Evolutionary conservation across 2,888 invertebrate species (phyloP).

Genomic region (Pharmacophagus antenor): DNA sequence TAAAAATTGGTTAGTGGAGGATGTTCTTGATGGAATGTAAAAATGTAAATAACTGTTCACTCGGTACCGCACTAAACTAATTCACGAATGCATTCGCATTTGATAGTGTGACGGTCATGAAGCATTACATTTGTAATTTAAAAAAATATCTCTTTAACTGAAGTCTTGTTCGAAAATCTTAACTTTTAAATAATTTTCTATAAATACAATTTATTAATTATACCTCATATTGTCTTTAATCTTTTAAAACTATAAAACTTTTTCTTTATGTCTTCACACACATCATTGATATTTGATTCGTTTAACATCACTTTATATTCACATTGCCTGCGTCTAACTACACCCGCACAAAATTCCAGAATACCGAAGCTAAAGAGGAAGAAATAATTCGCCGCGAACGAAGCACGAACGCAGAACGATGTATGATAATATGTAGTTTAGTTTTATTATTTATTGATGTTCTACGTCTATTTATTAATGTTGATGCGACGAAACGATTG

Average conservation of each 20-base stretch:
- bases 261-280: too few species aligned
- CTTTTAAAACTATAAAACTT: too few species aligned
- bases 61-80: conserved; percentile 51
- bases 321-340: conserved; percentile 51
- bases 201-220: too few species aligned
- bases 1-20: conserved; percentile 1
- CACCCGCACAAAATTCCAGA: conserved; percentile 74
- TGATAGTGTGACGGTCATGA: conserved; percentile 33
- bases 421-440: conserved; percentile 75
- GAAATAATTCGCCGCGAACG: conserved; percentile 62
- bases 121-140: neutral
- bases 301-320: conserved; percentile 22
- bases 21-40: conserved; percentile 21
- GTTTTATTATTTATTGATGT: conserved; percentile 63
- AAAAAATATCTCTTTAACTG: neutral
- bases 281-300: neutral
- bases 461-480: too few species aligned
- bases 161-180: too few species aligned
- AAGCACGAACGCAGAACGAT: conserved; percentile 63
- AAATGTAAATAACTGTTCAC: conserved; percentile 62
- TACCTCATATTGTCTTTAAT: too few species aligned
- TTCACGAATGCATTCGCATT: conserved; percentile 40
- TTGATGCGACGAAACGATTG: conserved; percentile 39
- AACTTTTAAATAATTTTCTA: too few species aligned
- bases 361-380: conserved; percentile 77